phyloP scores from a whole-genome alignment of 2,797 vertebrate species.

The Nothura maculosa region DNA sequence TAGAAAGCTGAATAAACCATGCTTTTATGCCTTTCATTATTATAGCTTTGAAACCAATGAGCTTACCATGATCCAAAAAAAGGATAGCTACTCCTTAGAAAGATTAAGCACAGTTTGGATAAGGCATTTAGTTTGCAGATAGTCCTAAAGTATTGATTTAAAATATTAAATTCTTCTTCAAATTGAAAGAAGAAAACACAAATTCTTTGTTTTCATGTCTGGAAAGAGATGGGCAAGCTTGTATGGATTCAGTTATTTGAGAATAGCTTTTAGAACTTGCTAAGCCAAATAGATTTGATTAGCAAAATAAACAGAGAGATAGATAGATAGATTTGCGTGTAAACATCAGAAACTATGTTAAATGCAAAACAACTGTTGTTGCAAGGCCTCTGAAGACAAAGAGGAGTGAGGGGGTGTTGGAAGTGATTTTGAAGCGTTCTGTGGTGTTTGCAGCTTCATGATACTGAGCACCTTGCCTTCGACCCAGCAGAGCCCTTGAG shows the following conservation, averaged over 20 bases:
- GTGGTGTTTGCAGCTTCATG: not conserved
- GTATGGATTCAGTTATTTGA: constrained; percentile 6
- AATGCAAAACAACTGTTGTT: not conserved
- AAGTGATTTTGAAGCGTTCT: not conserved
- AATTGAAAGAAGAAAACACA: constrained; percentile 4
- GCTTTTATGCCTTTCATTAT: constrained; percentile 32
- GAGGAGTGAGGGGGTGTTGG: not conserved
- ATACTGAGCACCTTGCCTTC: not conserved
- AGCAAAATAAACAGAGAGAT: constrained; percentile 18
- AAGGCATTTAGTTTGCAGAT: not conserved
- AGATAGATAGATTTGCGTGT: not conserved
- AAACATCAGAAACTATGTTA: not conserved
- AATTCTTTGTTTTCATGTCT: not conserved
- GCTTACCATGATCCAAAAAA: not conserved
- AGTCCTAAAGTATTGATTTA: constrained; percentile 38
- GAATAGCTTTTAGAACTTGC: constrained; percentile 20
- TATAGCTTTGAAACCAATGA: constrained; percentile 2
- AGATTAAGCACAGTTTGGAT: constrained; percentile 3
- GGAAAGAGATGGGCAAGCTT: not conserved
- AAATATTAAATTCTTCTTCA: constrained; percentile 28
- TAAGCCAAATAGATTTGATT: constrained; percentile 26
- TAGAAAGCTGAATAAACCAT: constrained; percentile 52
- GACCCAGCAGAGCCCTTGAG: not conserved
- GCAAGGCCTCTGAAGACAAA: not conserved
- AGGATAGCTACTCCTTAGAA: not conserved